Percentiles rank a stretch among this genome's conserved stretches.
phyloP scores from a whole-genome alignment of 2,113 vertebrate species.

The Orthonyx spaldingii region DNA sequence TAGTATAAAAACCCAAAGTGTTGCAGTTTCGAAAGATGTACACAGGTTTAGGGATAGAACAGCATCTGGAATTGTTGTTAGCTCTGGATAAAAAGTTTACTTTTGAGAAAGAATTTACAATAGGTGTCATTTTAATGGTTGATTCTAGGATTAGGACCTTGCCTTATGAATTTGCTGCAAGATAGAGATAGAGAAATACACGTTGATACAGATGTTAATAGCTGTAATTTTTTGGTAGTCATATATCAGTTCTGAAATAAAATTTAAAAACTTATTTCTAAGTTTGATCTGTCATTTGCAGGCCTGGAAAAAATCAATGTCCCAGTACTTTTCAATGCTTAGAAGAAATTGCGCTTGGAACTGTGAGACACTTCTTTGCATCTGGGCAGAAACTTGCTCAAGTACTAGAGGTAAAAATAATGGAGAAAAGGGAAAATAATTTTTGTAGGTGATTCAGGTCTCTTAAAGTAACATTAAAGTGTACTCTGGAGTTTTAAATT shows the following conservation, averaged over 20 bases:
- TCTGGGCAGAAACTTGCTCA: background rate
- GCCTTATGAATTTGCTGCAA: background rate
- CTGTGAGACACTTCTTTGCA: background rate
- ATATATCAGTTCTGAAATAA: background rate
- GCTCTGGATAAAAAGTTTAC: background rate
- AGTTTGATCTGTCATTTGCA: background rate
- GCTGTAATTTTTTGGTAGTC: background rate
- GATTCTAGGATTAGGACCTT: background rate
- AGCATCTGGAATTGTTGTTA: background rate
- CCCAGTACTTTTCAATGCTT: background rate
- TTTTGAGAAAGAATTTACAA: background rate
- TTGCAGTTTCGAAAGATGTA: background rate
- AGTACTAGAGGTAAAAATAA: background rate
- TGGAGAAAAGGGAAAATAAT: background rate
- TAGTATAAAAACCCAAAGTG: background rate
- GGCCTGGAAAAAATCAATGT: background rate
- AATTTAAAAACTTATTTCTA: background rate
- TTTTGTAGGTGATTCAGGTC: background rate
- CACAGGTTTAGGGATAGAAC: background rate
- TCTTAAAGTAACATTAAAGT: background rate
- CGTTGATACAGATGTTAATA: background rate
- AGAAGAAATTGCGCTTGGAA: background rate
- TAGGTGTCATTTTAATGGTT: background rate
- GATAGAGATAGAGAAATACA: background rate
- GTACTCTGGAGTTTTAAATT: background rate